Conservation (phyloP, 2,797 vertebrate species). For the Pteronotus mesoamericanus region DNA sequence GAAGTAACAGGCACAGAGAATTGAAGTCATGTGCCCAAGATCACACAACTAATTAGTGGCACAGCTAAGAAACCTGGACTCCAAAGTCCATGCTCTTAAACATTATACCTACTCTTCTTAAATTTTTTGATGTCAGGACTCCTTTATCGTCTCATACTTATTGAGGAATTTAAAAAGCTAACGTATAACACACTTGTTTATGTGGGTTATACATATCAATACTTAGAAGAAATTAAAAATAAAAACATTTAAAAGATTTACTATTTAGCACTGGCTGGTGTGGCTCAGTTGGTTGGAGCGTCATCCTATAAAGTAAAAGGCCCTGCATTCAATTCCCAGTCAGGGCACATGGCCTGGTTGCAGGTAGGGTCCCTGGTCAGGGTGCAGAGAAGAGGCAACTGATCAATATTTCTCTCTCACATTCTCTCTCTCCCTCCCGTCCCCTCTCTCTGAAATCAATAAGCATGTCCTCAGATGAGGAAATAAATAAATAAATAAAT, state of each 20-base stretch:
- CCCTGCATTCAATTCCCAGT: not conserved
- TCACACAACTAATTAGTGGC: not conserved
- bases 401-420: not conserved
- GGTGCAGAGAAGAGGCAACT: not conserved
- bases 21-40: not conserved
- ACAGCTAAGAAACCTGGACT: not conserved
- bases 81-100: not conserved
- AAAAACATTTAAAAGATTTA: not conserved
- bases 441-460: not conserved
- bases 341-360: not conserved
- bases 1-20: not conserved
- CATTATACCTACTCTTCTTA: not conserved
- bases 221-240: constrained; percentile 20
- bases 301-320: not conserved
- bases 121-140: not conserved
- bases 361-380: not conserved
- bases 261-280: not conserved
- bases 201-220: not conserved
- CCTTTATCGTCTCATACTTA: not conserved
- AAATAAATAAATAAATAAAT: not conserved
- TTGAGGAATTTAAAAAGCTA: not conserved
- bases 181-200: not conserved
- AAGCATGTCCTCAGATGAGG: not conserved
- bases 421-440: not conserved
- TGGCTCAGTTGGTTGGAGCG: not conserved